Percentiles rank a stretch among this genome's conserved stretches.
Evolutionary conservation across 1,140 invertebrate genomes (phyloP).

Genomic region (Pararge aegeria): DNA sequence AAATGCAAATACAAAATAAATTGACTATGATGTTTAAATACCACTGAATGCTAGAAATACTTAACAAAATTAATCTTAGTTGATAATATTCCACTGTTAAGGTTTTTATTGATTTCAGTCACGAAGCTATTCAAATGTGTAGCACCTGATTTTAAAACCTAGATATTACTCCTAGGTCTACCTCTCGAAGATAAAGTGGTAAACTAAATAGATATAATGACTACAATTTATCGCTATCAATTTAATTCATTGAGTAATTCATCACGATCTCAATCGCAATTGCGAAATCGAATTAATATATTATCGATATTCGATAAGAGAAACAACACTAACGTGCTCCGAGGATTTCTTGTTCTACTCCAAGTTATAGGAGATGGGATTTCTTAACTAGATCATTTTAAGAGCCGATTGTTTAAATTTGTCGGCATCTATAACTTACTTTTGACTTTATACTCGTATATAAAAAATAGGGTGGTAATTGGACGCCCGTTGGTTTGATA

Average conservation of each 20-base stretch:
- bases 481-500: too few species aligned
- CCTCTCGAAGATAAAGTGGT: neutral
- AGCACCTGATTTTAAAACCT: neutral
- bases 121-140: neutral
- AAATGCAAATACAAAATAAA: too few species aligned
- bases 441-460: too few species aligned
- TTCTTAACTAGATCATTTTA: neutral
- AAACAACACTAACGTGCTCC: conserved; percentile 32
- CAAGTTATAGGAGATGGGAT: conserved; percentile 11
- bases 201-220: conserved; percentile 16
- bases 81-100: neutral
- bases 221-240: conserved; percentile 33
- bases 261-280: conserved; percentile 45
- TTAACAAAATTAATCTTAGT: neutral
- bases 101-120: neutral
- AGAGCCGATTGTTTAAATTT: too few species aligned
- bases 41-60: too few species aligned
- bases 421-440: too few species aligned
- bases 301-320: conserved; percentile 49
- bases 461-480: too few species aligned
- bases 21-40: too few species aligned
- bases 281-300: conserved; percentile 48
- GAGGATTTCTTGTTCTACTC: conserved; percentile 14
- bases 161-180: neutral
- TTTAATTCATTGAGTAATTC: conserved; percentile 34